Base-by-base conservation (phyloP, 2,888 invertebrate species). In the Caenorhabditis plicata region DNA sequence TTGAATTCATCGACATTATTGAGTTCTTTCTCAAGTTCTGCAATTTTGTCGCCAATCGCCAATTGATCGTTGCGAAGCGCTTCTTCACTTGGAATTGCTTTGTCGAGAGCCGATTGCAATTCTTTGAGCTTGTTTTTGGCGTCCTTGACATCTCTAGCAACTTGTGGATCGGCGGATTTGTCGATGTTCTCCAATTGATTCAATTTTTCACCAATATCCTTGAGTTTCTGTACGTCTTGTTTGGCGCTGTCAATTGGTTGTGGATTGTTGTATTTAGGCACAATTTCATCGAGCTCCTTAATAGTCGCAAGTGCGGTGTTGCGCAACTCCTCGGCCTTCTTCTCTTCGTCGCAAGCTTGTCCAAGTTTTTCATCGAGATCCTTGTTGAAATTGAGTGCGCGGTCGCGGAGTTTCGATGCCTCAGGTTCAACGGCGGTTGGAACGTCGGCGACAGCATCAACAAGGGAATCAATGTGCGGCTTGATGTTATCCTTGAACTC, bases 261-360 rank as follows among this genome's bases (percentile, higher is more conserved):
- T 19, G 35, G 23, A 19, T 36, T 13, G 9, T 39, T 13, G 38
- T 53, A 46, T 36, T 46, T 53, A 9, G 46, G 41, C 11, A 41
- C 40, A 46, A 53, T 19, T 19, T 40, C 22, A 29, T 46, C 47
- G n/a, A 53, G 19, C n/a, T 48, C 36, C 29, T 43, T 39, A 25
- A 36, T 45, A 23, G 40, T 41, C 27, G 26, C 42, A 36, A 33
- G 55, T 22, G 60, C 42, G 31, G 48, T 26, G 17, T 52, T 49
- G 38, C 53, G 49, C 40, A 58, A 46, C 11, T 63, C 63, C 19
- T 63, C 48, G 23, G 46, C 51, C 11, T 42, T 50, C 27, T 48
- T 44, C 40, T 48, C 45, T 31, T 49, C 41, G 11, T 44, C 47
- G 20, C n/a, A 19, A 26, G 47, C 31, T 38, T 53, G 41, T 22